Percentiles rank a stretch among this genome's conserved stretches.
These are phyloP conservation scores for Syrmaticus mikado DNA, from an alignment of 2,113 vertebrate genomes.

Conservation along the genomic window DNA sequence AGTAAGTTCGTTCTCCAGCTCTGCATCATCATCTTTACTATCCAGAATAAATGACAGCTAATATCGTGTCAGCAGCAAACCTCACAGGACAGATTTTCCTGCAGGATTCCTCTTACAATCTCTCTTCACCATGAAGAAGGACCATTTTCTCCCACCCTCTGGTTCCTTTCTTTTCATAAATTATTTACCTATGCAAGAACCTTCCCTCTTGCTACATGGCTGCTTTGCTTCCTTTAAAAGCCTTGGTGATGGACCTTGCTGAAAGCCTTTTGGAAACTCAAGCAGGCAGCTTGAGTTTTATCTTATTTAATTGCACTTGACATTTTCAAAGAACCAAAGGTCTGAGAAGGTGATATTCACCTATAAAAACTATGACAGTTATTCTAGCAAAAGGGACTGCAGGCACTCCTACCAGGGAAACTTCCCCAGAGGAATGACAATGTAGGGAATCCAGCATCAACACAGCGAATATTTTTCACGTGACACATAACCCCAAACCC, in stretches of 20 bases:
- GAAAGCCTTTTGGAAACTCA: conserved; percentile 11
- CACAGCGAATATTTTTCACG: background rate
- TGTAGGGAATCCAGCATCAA: background rate
- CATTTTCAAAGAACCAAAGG: conserved; percentile 28
- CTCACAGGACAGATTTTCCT: background rate
- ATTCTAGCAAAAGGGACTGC: background rate
- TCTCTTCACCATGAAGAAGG: background rate
- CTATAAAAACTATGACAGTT: background rate
- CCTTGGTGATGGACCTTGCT: background rate
- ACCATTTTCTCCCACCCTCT: background rate
- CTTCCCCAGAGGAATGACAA: background rate
- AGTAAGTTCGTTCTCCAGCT: background rate
- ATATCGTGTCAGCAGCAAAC: background rate
- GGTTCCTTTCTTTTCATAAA: background rate
- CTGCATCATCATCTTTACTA: background rate
- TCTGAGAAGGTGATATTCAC: background rate
- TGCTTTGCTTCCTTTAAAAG: conserved; percentile 23
- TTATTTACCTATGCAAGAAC: background rate
- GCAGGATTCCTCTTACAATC: background rate
- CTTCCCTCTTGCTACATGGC: background rate
- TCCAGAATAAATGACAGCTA: background rate
- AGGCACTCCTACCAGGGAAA: background rate
- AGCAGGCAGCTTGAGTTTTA: background rate
- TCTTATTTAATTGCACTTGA: background rate
- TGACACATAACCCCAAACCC: background rate